A percentile compares a stretch with the other conserved stretches of the same genome.
Conservation (phyloP, 2,888 invertebrate species). For the Lepidonotus clava region DNA sequence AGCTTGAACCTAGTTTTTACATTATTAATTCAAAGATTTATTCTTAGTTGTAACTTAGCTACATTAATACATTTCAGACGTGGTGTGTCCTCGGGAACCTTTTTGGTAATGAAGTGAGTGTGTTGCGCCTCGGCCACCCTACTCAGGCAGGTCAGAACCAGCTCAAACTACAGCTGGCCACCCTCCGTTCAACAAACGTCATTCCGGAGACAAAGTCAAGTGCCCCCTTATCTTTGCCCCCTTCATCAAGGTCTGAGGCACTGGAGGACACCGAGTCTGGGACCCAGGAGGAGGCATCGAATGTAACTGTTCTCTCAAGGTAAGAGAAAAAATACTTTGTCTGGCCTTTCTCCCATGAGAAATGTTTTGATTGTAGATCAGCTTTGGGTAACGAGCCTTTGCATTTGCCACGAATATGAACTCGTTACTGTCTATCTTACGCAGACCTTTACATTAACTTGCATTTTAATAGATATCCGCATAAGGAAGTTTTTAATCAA, state of each 20-base stretch:
- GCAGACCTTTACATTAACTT: not conserved
- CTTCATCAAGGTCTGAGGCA: no score
- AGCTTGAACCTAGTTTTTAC: no score
- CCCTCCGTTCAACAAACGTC: not conserved
- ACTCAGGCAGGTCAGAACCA: conserved; percentile 30
- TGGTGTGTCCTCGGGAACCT: conserved; percentile 71
- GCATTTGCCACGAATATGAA: not conserved
- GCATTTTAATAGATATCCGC: no score
- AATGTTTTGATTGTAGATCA: not conserved
- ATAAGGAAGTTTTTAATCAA: not conserved
- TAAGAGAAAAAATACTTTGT: not conserved
- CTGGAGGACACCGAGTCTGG: not conserved
- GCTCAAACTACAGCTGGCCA: conserved; percentile 32
- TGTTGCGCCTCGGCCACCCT: conserved; percentile 64
- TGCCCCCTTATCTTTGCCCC: no score
- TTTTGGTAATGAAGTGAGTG: conserved; percentile 70
- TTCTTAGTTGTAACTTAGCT: no score
- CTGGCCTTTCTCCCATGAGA: not conserved
- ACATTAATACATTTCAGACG: conserved; percentile 66
- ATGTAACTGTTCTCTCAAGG: conserved; percentile 44
- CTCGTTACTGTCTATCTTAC: not conserved
- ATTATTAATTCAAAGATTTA: no score
- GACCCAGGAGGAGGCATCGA: not conserved
- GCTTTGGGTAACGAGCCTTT: not conserved
- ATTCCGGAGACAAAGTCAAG: not conserved